Evolutionary conservation across 2,797 vertebrate species (phyloP).

Genomic region (Gouania willdenowi): DNA sequence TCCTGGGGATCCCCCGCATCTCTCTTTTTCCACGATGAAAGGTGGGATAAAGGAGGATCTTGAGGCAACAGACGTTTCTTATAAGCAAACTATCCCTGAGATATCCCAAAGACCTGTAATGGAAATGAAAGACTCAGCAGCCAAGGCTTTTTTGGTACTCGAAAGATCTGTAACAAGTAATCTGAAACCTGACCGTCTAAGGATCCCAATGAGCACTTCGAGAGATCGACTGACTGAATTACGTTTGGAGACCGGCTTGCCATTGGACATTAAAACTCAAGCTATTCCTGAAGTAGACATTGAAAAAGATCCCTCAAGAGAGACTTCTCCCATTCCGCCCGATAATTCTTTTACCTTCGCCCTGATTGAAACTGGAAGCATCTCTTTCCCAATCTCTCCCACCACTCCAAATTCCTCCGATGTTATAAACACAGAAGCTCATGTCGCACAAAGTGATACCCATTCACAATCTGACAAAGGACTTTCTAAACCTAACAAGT

Average conservation of each 20-base stretch:
- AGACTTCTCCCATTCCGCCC: slow-evolving; percentile 70
- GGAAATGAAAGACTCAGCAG: slow-evolving; percentile 55
- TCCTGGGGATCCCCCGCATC: slow-evolving; percentile 48
- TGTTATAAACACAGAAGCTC: slow-evolving; percentile 1
- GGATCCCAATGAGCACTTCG: slow-evolving; percentile 53
- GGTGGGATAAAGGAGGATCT: slow-evolving; percentile 31
- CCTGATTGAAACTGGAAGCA: slow-evolving; percentile 26
- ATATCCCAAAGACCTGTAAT: slow-evolving; percentile 10
- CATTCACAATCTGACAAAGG: slow-evolving; percentile 5
- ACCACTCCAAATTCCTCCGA: slow-evolving; percentile 35
- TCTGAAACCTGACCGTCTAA: slow-evolving; percentile 63
- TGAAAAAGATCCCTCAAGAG: slow-evolving; percentile 72
- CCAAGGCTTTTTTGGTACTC: slow-evolving; percentile 48
- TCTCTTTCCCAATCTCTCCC: slow-evolving; percentile 26
- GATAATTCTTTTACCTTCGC: slow-evolving; percentile 63
- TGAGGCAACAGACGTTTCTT: slow-evolving; percentile 2
- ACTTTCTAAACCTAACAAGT: background rate
- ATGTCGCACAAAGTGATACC: slow-evolving; percentile 3
- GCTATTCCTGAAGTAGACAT: slow-evolving; percentile 70
- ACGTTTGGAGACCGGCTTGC: slow-evolving; percentile 59
- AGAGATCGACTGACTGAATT: slow-evolving; percentile 64
- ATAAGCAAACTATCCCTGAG: slow-evolving; percentile 19
- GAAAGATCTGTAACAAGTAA: slow-evolving; percentile 64
- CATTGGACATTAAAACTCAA: slow-evolving; percentile 64
- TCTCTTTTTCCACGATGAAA: slow-evolving; percentile 45